Conservation (phyloP, 2,797 vertebrate genomes). For the Typhlichthys subterraneus region DNA sequence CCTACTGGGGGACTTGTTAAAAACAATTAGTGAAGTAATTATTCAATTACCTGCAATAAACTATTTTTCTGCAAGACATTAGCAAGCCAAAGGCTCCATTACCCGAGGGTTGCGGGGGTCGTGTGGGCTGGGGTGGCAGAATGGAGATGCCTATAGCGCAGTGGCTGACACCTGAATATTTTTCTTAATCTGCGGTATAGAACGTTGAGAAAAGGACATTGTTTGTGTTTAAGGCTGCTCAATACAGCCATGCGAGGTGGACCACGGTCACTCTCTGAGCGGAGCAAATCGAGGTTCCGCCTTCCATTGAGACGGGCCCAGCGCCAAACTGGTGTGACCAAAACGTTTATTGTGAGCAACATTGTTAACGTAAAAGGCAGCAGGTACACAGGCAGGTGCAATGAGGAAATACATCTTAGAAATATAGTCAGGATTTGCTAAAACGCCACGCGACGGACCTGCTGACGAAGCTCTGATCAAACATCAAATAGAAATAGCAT, state of each 20-base stretch:
- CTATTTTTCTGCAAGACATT: slow-evolving; percentile 64
- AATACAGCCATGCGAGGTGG: neutral
- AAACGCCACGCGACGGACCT: slow-evolving; percentile 75
- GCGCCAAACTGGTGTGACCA: slow-evolving; percentile 58
- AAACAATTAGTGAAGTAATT: slow-evolving; percentile 86
- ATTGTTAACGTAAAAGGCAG: slow-evolving; percentile 27
- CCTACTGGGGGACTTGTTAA: slow-evolving; percentile 80
- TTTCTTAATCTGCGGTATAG: neutral
- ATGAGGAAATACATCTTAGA: slow-evolving; percentile 40
- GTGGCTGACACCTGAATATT: neutral
- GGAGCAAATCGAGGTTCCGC: slow-evolving; percentile 80
- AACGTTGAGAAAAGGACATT: neutral
- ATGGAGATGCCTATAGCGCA: slow-evolving; percentile 3
- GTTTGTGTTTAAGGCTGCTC: neutral
- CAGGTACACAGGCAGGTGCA: slow-evolving; percentile 62
- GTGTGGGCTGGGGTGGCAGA: neutral
- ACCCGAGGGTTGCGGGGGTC: neutral
- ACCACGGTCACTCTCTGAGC: slow-evolving; percentile 46
- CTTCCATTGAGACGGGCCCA: slow-evolving; percentile 66
- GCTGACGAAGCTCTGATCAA: slow-evolving; percentile 71
- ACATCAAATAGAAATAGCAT: slow-evolving; percentile 73
- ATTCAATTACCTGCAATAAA: slow-evolving; percentile 84
- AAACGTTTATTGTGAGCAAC: slow-evolving; percentile 45
- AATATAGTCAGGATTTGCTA: slow-evolving; percentile 43
- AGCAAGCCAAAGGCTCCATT: slow-evolving; percentile 69